Conservation (phyloP, 2,797 vertebrate genomes). For the Cirrhinus molitorella region DNA sequence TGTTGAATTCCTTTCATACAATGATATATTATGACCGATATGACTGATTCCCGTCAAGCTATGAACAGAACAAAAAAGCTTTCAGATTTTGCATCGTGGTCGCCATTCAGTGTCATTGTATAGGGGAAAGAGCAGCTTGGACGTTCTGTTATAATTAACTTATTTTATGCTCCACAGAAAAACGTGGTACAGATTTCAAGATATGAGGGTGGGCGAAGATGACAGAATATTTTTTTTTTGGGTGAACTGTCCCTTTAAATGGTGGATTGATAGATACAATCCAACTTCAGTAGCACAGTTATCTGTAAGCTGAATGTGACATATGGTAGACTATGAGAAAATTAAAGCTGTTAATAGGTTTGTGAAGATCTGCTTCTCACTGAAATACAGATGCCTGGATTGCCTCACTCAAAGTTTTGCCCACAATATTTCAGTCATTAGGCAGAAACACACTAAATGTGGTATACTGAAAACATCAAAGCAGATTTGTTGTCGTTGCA, state of each 20-base stretch:
- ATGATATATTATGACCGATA: too few species aligned
- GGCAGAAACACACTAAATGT: not conserved
- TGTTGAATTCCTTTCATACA: too few species aligned
- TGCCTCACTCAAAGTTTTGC: too few species aligned
- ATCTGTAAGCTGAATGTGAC: not conserved
- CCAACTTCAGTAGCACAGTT: not conserved
- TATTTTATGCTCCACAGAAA: not conserved
- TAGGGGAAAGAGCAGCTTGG: not conserved
- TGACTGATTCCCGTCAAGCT: too few species aligned
- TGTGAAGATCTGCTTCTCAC: not conserved
- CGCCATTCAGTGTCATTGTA: not conserved
- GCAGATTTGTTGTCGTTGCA: not conserved
- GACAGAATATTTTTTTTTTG: not conserved
- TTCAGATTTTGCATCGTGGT: not conserved
- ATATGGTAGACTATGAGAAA: slow-evolving; percentile 13
- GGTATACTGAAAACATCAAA: not conserved
- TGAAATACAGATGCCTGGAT: slow-evolving; percentile 2
- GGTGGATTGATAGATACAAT: not conserved
- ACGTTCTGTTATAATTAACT: too few species aligned
- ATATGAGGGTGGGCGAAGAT: not conserved
- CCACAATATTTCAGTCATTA: slow-evolving; percentile 1
- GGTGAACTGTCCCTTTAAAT: not conserved
- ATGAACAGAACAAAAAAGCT: too few species aligned
- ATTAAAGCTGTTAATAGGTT: not conserved
- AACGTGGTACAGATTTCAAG: not conserved